Percentiles rank a stretch among this genome's conserved stretches.
These are phyloP conservation scores for Cochlearius cochlearius DNA, from an alignment of 2,113 vertebrate genomes.

Conservation along the genomic window DNA sequence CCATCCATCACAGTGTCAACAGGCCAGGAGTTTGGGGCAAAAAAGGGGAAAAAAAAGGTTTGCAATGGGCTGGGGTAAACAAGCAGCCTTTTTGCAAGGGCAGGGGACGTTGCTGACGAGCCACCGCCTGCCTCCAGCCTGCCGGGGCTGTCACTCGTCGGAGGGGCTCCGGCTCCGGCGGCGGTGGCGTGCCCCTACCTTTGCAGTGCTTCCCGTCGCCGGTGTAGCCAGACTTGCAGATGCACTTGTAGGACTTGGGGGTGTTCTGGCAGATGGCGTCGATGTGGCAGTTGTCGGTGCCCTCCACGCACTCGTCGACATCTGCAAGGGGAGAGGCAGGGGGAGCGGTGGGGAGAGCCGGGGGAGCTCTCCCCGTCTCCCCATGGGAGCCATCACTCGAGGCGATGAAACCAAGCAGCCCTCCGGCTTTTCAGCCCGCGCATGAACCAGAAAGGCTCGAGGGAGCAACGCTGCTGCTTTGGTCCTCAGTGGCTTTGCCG, in stretches of 20 bases:
- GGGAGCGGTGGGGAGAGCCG: neutral
- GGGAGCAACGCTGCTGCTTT: neutral
- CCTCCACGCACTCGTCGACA: slow-evolving; percentile 92
- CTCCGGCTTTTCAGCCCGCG: neutral
- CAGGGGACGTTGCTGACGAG: rapidly evolving
- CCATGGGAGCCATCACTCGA: rapidly evolving
- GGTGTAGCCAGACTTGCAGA: slow-evolving; percentile 95
- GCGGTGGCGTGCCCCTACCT: slow-evolving; percentile 73
- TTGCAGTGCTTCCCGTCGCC: slow-evolving; percentile 97
- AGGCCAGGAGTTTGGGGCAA: neutral
- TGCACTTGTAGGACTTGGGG: slow-evolving; percentile 94
- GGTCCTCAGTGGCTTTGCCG: rapidly evolving
- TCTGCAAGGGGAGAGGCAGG: slow-evolving; percentile 72
- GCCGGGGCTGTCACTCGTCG: rapidly evolving
- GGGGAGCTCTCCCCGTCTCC: rapidly evolving
- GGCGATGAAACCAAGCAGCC: neutral
- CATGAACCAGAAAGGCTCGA: neutral
- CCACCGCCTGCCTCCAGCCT: rapidly evolving
- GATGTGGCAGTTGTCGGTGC: slow-evolving; percentile 93
- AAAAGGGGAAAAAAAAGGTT: neutral
- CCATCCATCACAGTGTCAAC: neutral
- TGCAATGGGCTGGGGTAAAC: neutral
- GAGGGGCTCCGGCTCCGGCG: rapidly evolving
- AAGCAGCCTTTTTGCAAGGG: neutral
- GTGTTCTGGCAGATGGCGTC: slow-evolving; percentile 98